Evolutionary conservation across 2,797 vertebrate species (phyloP).

Genomic region (Pangasius larnaudii): DNA sequence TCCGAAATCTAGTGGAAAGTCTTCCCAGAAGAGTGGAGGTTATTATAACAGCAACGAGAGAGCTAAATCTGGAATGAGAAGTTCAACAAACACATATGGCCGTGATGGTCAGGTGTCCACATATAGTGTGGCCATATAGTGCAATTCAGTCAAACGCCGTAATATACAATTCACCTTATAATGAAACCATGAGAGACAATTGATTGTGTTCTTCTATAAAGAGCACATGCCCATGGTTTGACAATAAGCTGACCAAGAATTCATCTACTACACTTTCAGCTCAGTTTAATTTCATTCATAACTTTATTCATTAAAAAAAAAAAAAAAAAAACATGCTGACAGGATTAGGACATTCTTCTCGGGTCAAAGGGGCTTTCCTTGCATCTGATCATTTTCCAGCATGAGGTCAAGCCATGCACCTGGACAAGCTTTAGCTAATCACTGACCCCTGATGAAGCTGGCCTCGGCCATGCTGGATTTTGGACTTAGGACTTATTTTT

Average conservation of each 20-base stretch:
- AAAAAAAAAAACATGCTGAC: constrained; percentile 33
- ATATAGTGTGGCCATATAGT: background rate
- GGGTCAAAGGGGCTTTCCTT: background rate
- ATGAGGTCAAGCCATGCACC: constrained; percentile 37
- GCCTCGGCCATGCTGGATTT: constrained; percentile 16
- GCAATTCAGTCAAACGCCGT: background rate
- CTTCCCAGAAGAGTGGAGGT: background rate
- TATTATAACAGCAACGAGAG: background rate
- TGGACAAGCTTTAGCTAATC: constrained; percentile 38
- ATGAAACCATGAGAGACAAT: too few species aligned
- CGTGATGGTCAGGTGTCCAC: background rate
- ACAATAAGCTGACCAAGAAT: background rate
- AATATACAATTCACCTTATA: background rate
- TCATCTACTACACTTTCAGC: background rate
- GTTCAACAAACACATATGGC: background rate
- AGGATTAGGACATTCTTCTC: constrained; percentile 33
- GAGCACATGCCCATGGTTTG: background rate
- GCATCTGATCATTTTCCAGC: constrained; percentile 31
- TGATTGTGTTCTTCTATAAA: background rate
- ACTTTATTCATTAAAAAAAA: background rate
- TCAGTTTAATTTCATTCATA: background rate
- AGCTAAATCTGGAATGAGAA: background rate
- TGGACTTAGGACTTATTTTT: constrained; percentile 49
- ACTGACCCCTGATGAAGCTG: constrained; percentile 47
- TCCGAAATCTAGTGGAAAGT: background rate